Evolutionary conservation across 2,113 vertebrate genomes (phyloP).

Genomic region (Piaya cayana): DNA sequence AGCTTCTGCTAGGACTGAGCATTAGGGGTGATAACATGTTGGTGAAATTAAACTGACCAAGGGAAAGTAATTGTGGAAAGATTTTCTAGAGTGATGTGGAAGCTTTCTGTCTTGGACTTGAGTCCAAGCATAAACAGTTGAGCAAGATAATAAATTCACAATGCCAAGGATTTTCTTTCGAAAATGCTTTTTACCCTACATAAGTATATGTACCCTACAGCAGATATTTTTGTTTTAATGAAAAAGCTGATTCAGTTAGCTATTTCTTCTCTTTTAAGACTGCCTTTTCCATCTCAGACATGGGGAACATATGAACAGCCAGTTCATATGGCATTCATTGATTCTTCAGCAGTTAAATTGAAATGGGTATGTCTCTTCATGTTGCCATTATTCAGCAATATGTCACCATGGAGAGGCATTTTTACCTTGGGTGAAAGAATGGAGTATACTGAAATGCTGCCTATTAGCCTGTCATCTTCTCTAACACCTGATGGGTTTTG

Average conservation of each 20-base stretch:
- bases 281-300: neutral
- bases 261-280: neutral
- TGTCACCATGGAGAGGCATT: slow-evolving; percentile 3
- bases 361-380: neutral
- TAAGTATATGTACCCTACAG: neutral
- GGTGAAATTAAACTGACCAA: neutral
- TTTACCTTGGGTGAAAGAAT: slow-evolving; percentile 5
- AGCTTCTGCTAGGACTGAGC: neutral
- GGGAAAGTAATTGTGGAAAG: neutral
- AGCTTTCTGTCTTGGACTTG: neutral
- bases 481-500: slow-evolving; percentile 7
- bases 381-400: neutral
- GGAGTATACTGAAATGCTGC: neutral
- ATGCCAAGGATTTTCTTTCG: neutral
- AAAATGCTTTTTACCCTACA: neutral
- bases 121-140: neutral
- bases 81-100: neutral
- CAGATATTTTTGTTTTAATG: neutral
- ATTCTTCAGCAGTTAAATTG: neutral
- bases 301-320: neutral
- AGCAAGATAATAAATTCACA: neutral
- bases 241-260: neutral
- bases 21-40: neutral
- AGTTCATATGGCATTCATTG: neutral
- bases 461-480: slow-evolving; percentile 23